Conservation (phyloP, 1,140 invertebrate genomes). For the Sarcophaga peregrina region DNA sequence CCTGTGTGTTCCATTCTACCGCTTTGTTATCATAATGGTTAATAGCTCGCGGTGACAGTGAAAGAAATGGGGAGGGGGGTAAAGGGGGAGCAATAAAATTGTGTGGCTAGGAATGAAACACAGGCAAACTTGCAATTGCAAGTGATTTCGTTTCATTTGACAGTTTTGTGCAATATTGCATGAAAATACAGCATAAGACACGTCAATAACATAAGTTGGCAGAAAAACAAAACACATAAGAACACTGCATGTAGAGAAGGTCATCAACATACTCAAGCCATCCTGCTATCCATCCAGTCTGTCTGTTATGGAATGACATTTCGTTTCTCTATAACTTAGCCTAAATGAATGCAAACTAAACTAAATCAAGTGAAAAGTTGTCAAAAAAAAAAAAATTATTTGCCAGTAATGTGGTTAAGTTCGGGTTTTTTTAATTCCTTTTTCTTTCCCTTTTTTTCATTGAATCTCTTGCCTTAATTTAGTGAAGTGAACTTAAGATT, state of each 20-base stretch:
- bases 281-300: neutral
- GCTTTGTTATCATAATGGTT: neutral
- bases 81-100: neutral
- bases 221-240: neutral
- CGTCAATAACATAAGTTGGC: conserved; percentile 16
- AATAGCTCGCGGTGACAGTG: neutral
- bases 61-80: neutral
- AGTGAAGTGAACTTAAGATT: too few species aligned
- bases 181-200: neutral
- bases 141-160: conserved; percentile 31
- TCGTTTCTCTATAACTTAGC: too few species aligned
- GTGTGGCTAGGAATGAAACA: neutral
- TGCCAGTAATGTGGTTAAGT: neutral
- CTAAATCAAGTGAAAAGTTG: neutral
- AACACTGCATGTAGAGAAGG: neutral
- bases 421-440: neutral
- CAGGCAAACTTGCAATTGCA: conserved; percentile 27
- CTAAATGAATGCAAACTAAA: neutral
- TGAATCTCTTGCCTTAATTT: neutral
- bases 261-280: neutral
- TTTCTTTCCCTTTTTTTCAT: neutral
- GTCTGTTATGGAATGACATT: too few species aligned
- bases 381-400: neutral
- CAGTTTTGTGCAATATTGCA: conserved; percentile 18
- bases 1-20: too few species aligned